These are phyloP conservation scores for Gallirallus australis DNA, from an alignment of 2,797 vertebrate species.

Conservation along the genomic window DNA sequence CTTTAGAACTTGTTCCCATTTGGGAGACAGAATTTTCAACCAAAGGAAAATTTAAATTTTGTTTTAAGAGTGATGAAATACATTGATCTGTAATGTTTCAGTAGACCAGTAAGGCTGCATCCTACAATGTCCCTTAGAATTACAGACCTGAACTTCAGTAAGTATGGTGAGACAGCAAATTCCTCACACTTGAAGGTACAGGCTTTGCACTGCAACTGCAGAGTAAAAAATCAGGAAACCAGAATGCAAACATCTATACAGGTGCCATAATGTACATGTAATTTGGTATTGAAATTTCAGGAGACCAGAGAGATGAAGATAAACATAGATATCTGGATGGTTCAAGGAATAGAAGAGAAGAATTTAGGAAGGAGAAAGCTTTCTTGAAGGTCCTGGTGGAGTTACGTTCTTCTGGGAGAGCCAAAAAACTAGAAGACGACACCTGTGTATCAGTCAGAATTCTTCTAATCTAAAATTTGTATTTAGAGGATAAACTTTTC, in stretches of 20 bases:
- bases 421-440: not conserved
- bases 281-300: not conserved
- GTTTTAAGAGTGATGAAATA: not conserved
- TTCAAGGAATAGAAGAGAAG: not conserved
- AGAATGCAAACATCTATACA: not conserved
- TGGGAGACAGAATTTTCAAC: not conserved
- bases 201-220: not conserved
- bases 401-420: not conserved
- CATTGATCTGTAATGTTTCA: not conserved
- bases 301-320: not conserved
- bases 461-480: not conserved
- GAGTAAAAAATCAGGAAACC: not conserved
- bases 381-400: not conserved
- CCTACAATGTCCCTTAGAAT: not conserved
- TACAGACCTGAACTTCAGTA: not conserved
- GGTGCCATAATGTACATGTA: not conserved
- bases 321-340: not conserved
- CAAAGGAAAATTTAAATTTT: not conserved
- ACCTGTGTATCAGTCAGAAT: not conserved
- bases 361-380: not conserved
- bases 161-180: not conserved
- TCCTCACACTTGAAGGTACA: not conserved
- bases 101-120: not conserved
- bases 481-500: not conserved
- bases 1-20: not conserved